phyloP scores from a whole-genome alignment of 2,888 invertebrate species.

The Acronicta psi region DNA sequence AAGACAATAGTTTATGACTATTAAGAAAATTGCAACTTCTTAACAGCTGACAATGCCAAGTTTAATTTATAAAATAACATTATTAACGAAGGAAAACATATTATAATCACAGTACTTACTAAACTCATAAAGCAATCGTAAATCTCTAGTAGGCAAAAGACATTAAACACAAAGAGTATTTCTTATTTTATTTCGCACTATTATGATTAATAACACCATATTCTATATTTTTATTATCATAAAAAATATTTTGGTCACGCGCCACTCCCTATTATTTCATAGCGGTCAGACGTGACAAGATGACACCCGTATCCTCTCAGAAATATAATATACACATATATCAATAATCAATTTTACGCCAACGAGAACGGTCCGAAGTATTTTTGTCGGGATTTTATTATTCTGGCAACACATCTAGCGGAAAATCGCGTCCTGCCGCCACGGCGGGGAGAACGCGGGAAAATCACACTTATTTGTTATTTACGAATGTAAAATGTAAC shows the following conservation, averaged over 20 bases:
- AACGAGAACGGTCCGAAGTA: slow-evolving; percentile 72
- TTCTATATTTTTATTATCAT: slow-evolving; percentile 58
- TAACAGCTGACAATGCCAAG: too few relatives aligned
- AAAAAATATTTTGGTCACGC: slow-evolving; percentile 71
- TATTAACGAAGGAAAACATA: too few relatives aligned
- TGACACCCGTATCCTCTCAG: slow-evolving; percentile 56
- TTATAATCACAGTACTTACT: too few relatives aligned
- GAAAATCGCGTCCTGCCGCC: slow-evolving; percentile 79
- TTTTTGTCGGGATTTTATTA: slow-evolving; percentile 81
- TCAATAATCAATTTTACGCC: slow-evolving; percentile 88
- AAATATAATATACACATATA: slow-evolving; percentile 72
- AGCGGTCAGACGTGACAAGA: slow-evolving; percentile 60
- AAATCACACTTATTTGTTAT: slow-evolving; percentile 72
- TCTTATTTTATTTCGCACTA: neutral
- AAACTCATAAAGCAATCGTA: too few relatives aligned
- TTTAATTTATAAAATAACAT: too few relatives aligned
- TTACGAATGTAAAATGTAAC: slow-evolving; percentile 64
- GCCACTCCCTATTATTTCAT: slow-evolving; percentile 70
- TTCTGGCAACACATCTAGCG: slow-evolving; percentile 80
- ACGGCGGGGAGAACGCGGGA: slow-evolving; percentile 64
- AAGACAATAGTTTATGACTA: too few relatives aligned
- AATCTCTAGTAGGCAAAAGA: too few relatives aligned
- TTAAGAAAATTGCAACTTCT: too few relatives aligned
- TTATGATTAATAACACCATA: neutral
- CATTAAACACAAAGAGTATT: neutral